These are phyloP conservation scores for Sus cebifrons DNA, from an alignment of 2,797 vertebrate species.

Conservation along the genomic window DNA sequence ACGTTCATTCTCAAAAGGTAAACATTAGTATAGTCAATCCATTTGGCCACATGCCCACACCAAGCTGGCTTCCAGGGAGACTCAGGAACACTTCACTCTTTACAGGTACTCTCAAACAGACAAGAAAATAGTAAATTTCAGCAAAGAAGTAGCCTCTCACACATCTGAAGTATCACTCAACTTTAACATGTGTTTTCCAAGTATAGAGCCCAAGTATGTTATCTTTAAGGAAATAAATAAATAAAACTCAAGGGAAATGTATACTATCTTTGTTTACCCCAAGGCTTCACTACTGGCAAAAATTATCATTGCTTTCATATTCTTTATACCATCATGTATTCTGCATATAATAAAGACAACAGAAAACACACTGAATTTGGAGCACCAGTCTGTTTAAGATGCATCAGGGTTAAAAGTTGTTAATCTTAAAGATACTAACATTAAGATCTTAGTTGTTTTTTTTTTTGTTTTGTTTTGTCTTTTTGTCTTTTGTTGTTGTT, in stretches of 20 bases:
- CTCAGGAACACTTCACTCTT: background rate
- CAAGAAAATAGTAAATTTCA: conserved; percentile 8
- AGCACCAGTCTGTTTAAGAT: background rate
- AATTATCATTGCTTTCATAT: background rate
- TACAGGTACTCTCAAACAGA: background rate
- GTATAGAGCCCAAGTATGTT: background rate
- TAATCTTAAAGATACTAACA: background rate
- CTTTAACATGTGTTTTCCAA: conserved; percentile 21
- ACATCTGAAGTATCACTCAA: background rate
- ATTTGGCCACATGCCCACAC: background rate
- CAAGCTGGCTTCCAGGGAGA: background rate
- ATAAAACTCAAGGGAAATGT: background rate
- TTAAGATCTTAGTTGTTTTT: background rate
- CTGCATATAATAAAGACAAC: background rate
- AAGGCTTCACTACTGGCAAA: background rate
- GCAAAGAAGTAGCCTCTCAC: background rate
- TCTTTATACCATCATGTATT: background rate
- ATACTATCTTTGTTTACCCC: background rate
- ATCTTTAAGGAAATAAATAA: conserved; percentile 32
- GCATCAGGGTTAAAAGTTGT: background rate
- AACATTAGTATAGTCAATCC: background rate
- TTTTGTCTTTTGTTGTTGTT: no score
- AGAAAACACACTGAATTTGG: background rate
- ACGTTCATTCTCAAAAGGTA: background rate
- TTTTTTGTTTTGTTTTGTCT: no score